Conservation (phyloP, 2,797 vertebrate genomes). For the Phataginus tricuspis region DNA sequence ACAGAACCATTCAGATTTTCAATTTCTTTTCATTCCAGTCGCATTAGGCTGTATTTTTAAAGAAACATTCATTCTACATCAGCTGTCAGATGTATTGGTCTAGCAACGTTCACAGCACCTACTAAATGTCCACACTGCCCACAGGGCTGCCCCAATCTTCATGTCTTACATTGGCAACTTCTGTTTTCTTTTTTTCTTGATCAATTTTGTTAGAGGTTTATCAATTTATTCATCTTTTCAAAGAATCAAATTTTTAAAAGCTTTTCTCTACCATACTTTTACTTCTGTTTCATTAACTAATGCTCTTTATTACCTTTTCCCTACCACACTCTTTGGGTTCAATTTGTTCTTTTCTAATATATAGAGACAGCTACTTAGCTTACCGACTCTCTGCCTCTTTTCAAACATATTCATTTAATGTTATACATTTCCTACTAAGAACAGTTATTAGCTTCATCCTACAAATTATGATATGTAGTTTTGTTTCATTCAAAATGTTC, state of each 20-base stretch:
- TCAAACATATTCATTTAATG: not conserved
- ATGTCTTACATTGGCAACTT: not conserved
- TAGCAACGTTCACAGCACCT: not conserved
- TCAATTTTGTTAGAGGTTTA: too few relatives aligned
- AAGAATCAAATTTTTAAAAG: too few relatives aligned
- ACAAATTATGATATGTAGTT: not conserved
- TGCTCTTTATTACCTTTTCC: not conserved
- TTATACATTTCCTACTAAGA: not conserved
- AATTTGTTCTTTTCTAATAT: not conserved
- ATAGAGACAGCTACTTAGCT: not conserved
- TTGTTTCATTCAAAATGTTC: too few relatives aligned
- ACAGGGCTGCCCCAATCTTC: not conserved
- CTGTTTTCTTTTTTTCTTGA: not conserved
- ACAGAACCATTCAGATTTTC: too few relatives aligned
- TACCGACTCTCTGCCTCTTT: not conserved
- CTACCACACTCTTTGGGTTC: not conserved
- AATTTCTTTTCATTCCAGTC: not conserved
- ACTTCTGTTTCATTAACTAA: not conserved
- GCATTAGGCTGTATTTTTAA: not conserved
- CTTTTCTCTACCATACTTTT: too few relatives aligned
- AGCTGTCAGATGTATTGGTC: not conserved
- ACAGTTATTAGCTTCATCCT: not conserved
- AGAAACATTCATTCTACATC: not conserved
- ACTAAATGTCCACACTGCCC: not conserved
- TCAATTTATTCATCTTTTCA: too few relatives aligned